These are phyloP conservation scores for Asteroscopus sphinx DNA, from an alignment of 2,888 invertebrate species.

Conservation along the genomic window DNA sequence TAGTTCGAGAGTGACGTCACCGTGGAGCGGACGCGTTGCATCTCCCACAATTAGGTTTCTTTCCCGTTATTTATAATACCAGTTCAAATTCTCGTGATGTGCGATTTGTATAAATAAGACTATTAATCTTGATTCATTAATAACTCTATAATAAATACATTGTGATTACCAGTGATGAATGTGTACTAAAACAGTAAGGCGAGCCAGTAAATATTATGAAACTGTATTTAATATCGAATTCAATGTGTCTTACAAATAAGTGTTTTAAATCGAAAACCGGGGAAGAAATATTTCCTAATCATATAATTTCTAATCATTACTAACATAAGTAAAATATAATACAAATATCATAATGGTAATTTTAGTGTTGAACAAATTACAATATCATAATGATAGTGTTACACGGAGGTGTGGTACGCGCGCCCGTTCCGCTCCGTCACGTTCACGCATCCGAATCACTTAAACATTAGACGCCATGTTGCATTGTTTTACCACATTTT, in stretches of 20 bases:
- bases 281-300: conserved; percentile 26
- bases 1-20: not conserved
- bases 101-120: conserved; percentile 13
- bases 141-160: conserved; percentile 14
- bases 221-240: conserved; percentile 50
- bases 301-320: conserved; percentile 40
- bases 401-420: not conserved
- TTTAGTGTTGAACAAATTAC: conserved; percentile 46
- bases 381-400: conserved; percentile 16
- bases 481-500: conserved; percentile 2
- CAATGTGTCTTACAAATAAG: conserved; percentile 52
- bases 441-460: not conserved
- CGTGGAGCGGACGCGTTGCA: not conserved
- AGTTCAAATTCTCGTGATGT: conserved; percentile 20
- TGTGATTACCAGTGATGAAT: conserved; percentile 49
- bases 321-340: conserved; percentile 37
- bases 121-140: conserved; percentile 30
- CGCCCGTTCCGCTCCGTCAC: not conserved
- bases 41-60: not conserved
- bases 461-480: conserved; percentile 2
- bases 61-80: not conserved
- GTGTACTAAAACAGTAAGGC: conserved; percentile 29
- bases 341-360: conserved; percentile 46
- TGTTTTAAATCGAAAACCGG: conserved; percentile 32
- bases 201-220: conserved; percentile 44